Evolutionary conservation across 64 coral and sea anemone genomes (phyloP).

Genomic region (Montipora cactus): DNA sequence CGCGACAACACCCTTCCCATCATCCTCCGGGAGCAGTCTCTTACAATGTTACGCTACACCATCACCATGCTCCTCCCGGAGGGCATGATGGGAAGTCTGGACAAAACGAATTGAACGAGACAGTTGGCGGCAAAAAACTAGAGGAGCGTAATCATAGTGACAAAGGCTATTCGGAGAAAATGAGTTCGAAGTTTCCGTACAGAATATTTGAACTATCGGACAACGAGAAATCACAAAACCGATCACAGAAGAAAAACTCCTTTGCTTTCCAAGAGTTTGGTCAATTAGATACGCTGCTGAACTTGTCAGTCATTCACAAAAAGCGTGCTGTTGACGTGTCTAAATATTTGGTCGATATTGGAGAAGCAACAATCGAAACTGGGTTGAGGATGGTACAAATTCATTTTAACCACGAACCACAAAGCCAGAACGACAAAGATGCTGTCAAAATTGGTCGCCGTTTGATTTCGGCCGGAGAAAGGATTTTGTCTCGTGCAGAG

Average conservation of each 20-base stretch:
- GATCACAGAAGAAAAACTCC: not conserved
- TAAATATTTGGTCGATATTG: conserved; percentile 82
- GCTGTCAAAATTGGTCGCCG: conserved; percentile 64
- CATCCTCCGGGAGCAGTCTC: conserved; percentile 88
- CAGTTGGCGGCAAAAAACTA: not conserved
- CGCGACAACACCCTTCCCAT: not conserved
- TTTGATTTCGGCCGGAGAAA: conserved; percentile 76
- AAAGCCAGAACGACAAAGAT: conserved; percentile 13
- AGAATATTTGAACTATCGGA: conserved; percentile 5
- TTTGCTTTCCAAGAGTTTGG: conserved; percentile 50
- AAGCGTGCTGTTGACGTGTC: conserved; percentile 71
- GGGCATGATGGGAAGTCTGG: not conserved
- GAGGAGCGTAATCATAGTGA: not conserved
- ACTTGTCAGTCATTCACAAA: conserved; percentile 64
- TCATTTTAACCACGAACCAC: conserved; percentile 19
- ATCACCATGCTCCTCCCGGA: conserved; percentile 96
- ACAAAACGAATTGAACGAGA: not conserved
- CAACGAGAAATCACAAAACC: not conserved
- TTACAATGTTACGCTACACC: conserved; percentile 99
- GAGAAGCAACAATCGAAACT: conserved; percentile 74
- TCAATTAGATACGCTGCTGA: conserved; percentile 66
- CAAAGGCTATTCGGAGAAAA: not conserved
- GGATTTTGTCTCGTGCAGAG: conserved; percentile 73
- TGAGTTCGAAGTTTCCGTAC: conserved; percentile 17
- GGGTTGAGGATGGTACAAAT: conserved; percentile 61